Base-by-base conservation (phyloP, 2,888 invertebrate genomes). In the Chymomyza amoena region DNA sequence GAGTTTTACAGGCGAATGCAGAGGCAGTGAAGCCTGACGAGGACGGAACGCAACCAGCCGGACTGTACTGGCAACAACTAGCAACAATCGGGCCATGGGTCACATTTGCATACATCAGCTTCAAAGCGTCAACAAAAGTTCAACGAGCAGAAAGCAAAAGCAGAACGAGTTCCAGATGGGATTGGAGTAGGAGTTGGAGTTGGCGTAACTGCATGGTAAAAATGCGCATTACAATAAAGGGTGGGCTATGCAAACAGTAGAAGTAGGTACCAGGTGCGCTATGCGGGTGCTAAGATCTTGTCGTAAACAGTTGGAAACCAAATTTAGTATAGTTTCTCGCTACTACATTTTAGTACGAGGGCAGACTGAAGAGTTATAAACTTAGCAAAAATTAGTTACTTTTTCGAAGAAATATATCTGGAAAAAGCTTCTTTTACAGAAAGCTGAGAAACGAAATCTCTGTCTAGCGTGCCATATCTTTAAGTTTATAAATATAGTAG, bases 61-160 rank as follows among this genome's bases (percentile, higher is more conserved):
- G 56, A 10, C 18, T 20, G n/a, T n/a, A 18, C 4, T 18, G 2
- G n/a, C 18, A 63, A 72, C 63, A n/a, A n/a, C n/a, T n/a, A n/a
- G n/a, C 57, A 60, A 32, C 54, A 69, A 45, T 10, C 39, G 39
- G 39, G 39, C 39, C 39, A 45, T 45, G 39, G 39, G 72, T 57
- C 64, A 60, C 64, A 87, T 82, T 87, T 79, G 75, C 81, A 87
- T 82, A 81, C 61, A 64, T 65, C 68, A 84, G 71, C 72, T 75
- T 64, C 72, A 67, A 73, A 61, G 60, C 66, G 59, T 45, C 39
- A 13, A 45, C 39, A 45, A 13, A 45, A 45, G 39, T 45, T 45
- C 39, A 45, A 45, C 39, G 39, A 45, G 39, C 39, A 45, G 39
- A 45, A 45, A 45, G 39, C 39, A 45, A 45, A 45, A 45, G 39